Percentiles rank a stretch among this genome's conserved stretches.
phyloP scores from a whole-genome alignment of 1,140 invertebrate genomes.

The Drosophila lacteicornis region DNA sequence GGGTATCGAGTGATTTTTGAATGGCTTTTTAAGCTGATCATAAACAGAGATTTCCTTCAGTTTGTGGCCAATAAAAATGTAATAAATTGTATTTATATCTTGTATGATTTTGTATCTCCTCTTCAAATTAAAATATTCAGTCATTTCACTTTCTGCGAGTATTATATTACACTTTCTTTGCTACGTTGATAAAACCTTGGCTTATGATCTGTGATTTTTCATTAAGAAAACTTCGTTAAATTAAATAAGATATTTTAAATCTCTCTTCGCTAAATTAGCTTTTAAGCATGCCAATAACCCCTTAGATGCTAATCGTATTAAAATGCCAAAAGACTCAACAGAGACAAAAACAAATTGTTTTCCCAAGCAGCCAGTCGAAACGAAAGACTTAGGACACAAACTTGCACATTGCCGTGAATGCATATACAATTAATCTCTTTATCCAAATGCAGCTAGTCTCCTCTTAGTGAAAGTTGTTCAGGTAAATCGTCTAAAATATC shows the following conservation, averaged over 20 bases:
- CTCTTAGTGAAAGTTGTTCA: constrained; percentile 59
- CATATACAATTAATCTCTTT: constrained; percentile 59
- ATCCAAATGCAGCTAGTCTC: constrained; percentile 18
- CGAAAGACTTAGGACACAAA: constrained; percentile 64
- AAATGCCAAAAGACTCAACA: constrained; percentile 10
- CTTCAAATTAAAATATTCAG: not conserved
- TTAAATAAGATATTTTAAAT: not conserved
- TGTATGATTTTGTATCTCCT: not conserved
- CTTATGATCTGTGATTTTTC: not conserved
- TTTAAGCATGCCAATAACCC: constrained; percentile 8
- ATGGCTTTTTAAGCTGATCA: constrained; percentile 27
- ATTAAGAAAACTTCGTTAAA: not conserved
- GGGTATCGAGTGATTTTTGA: constrained; percentile 1
- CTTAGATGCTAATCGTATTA: constrained; percentile 4
- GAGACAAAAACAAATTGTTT: constrained; percentile 8
- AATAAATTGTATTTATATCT: not conserved
- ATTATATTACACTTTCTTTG: not conserved
- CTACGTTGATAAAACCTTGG: not conserved
- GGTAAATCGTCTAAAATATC: constrained; percentile 67
- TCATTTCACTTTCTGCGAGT: not conserved
- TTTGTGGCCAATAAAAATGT: constrained; percentile 2
- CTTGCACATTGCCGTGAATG: constrained; percentile 27
- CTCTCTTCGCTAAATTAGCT: too few species aligned
- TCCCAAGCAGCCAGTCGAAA: not conserved
- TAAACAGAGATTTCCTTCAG: constrained; percentile 21